These are phyloP conservation scores for Watsonalla binaria DNA, from an alignment of 2,888 invertebrate species.

Conservation along the genomic window DNA sequence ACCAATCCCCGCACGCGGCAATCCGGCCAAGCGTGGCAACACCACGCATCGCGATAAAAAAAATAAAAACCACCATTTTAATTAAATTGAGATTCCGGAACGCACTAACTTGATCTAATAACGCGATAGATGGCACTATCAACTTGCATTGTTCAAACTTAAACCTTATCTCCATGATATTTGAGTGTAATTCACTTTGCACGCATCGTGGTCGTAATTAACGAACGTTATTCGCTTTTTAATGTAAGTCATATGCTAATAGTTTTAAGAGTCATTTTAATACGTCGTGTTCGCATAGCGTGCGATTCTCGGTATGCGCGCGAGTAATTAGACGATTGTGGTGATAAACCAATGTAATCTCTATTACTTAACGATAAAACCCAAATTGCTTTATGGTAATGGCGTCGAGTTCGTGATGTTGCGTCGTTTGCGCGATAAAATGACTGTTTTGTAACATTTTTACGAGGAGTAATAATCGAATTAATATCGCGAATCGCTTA, in stretches of 20 bases:
- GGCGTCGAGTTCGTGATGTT: conserved; percentile 46
- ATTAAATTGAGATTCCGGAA: conserved; percentile 72
- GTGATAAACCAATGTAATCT: conserved; percentile 70
- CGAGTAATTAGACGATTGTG: conserved; percentile 60
- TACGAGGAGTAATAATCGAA: conserved; percentile 70
- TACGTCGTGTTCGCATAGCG: conserved; percentile 35
- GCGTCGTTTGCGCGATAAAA: conserved; percentile 57
- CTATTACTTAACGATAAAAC: conserved; percentile 65
- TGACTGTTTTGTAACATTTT: conserved; percentile 66
- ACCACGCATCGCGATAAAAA: conserved; percentile 45
- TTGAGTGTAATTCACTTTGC: conserved; percentile 17
- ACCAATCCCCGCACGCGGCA: conserved; percentile 28
- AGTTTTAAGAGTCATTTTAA: conserved; percentile 36
- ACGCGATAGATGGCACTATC: conserved; percentile 29
- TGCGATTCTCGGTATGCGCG: conserved; percentile 46
- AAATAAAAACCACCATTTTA: conserved; percentile 67
- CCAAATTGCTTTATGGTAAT: conserved; percentile 65
- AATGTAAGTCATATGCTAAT: conserved; percentile 22
- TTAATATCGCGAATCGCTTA: conserved; percentile 73
- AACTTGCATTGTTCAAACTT: conserved; percentile 7
- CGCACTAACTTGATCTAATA: conserved; percentile 41
- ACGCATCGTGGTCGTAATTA: conserved; percentile 24
- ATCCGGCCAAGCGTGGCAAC: conserved; percentile 62
- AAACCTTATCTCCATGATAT: conserved; percentile 12
- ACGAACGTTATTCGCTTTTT: conserved; percentile 3